Percentiles rank a stretch among this genome's conserved stretches.
phyloP scores from a whole-genome alignment of 2,888 invertebrate species.

The Drosophila ochracea region DNA sequence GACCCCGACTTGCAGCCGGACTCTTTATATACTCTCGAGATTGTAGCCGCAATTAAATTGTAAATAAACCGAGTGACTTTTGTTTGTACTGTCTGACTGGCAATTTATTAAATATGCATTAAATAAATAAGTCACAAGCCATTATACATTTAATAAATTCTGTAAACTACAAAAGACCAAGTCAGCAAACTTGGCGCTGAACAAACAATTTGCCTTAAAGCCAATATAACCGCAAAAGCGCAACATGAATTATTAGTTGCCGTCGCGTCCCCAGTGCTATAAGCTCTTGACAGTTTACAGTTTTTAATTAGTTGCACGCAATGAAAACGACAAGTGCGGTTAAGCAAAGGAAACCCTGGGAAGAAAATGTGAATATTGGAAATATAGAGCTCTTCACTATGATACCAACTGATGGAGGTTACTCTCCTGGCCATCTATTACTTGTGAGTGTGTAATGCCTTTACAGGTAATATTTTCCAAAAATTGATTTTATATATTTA shows the following conservation, averaged over 20 bases:
- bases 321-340: conserved; percentile 47
- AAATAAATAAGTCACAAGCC: conserved; percentile 67
- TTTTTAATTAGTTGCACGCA: conserved; percentile 69
- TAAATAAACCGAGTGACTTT: conserved; percentile 47
- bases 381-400: background rate
- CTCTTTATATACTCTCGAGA: conserved; percentile 6
- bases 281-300: conserved; percentile 59
- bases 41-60: conserved; percentile 71
- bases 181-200: conserved; percentile 59
- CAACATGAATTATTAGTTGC: conserved; percentile 57
- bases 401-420: background rate
- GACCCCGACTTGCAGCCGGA: conserved; percentile 39
- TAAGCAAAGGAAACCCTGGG: conserved; percentile 6
- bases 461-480: background rate
- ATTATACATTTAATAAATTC: conserved; percentile 70
- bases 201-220: conserved; percentile 50
- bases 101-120: conserved; percentile 71
- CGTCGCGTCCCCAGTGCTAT: conserved; percentile 28
- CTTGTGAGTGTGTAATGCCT: background rate
- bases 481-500: background rate
- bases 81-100: conserved; percentile 45
- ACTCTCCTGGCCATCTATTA: background rate
- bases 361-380: background rate
- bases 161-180: conserved; percentile 61
- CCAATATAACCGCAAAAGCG: conserved; percentile 21